phyloP scores from a whole-genome alignment of 1,140 invertebrate genomes.

The Periplaneta americana region DNA sequence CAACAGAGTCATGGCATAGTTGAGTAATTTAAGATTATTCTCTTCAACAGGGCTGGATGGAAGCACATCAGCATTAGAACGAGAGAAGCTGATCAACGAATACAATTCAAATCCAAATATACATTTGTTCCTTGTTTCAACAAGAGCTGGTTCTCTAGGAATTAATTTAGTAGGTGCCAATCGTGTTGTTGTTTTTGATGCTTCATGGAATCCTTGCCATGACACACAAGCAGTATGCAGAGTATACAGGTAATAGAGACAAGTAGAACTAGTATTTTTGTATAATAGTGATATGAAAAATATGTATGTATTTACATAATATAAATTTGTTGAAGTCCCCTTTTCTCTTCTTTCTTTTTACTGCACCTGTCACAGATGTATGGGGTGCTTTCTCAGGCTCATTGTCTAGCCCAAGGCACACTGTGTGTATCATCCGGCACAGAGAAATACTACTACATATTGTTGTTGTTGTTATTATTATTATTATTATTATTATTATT shows the following conservation, averaged over 20 bases:
- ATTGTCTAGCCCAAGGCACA: too few relatives aligned
- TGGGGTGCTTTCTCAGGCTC: too few relatives aligned
- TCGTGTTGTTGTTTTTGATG: conserved; percentile 95
- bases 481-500: too few relatives aligned
- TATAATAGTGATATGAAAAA: neutral
- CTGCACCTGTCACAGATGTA: too few relatives aligned
- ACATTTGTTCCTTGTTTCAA: conserved; percentile 93
- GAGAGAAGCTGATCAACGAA: conserved; percentile 95
- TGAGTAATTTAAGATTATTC: too few relatives aligned
- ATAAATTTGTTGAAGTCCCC: too few relatives aligned
- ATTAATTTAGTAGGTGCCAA: conserved; percentile 98
- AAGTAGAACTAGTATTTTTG: neutral
- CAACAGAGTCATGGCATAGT: too few relatives aligned
- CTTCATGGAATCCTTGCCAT: conserved; percentile 99
- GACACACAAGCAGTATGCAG: conserved; percentile 98
- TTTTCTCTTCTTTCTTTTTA: too few relatives aligned
- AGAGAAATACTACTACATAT: too few relatives aligned
- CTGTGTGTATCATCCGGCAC: too few relatives aligned
- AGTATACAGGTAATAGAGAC: conserved; percentile 67
- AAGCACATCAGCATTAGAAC: conserved; percentile 86
- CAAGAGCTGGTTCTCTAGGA: conserved; percentile 91
- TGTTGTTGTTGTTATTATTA: too few relatives aligned
- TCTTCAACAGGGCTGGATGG: conserved; percentile 81
- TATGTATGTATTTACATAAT: too few relatives aligned
- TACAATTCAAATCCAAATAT: conserved; percentile 91